Base-by-base conservation (phyloP, 1,140 invertebrate species). In the Leptinotarsa texana region DNA sequence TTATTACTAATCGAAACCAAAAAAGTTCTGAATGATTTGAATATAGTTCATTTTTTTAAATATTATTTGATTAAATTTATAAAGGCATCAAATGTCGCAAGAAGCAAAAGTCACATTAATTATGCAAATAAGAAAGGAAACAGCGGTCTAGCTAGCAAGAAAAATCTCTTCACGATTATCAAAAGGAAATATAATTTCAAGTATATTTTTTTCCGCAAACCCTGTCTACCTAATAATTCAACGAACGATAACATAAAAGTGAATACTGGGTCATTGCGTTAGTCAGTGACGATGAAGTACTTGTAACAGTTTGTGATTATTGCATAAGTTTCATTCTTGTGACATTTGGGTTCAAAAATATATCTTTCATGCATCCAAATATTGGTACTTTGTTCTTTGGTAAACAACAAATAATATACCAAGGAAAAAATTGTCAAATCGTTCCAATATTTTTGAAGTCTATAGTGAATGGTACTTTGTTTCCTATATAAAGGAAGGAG, bases 171-270 rank as follows among this genome's bases (percentile, higher is more conserved):
- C 33, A 42, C 21, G 27, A 65, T 65, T 65, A 65, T 24, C 27
- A 65, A 15, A 65, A 33, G 6, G 21, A 18, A 24, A 65, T 65
- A 65, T 33, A 1, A 33, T 18, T 65, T 65, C 21, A n/a, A 65
- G 11, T 65, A 21, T n/a, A n/a, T 18, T 15, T 57, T n/a, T 57
- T 57, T 18, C 27, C n/a, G 8, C 13, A 67, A 42, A 22, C 27
- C 24, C n/a, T 67, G 65, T 67, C 65, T 24, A 67, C 65, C 65
- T 42, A 67, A 42, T 67, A 67, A 67, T 67, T 15, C 65, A 67
- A 67, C 27, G 65, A 27, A 67, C 65, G 42, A 67, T 67, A 27
- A 42, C 65, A 67, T 6, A 57, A 42, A 42, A 57, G n/a, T 57
- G 51, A 18, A 57, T 57, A 57, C 51, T 57, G 51, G 51, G 51